A percentile compares a stretch with the other conserved stretches of the same genome.
Conservation (phyloP, 2,113 vertebrate genomes). For the Planiliza haematocheilus region DNA sequence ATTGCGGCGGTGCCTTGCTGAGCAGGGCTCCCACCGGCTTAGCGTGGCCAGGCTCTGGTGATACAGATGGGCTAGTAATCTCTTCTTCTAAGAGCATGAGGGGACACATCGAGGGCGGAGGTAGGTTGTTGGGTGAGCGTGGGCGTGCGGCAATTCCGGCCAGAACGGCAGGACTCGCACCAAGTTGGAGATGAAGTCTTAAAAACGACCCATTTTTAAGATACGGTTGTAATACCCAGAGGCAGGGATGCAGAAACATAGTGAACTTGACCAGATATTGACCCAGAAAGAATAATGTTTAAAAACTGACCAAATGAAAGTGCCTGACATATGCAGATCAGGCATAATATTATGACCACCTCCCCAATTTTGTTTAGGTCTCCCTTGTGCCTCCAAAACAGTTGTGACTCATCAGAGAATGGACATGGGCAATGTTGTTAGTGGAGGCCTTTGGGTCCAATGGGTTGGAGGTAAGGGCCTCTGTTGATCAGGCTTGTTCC, state of each 20-base stretch:
- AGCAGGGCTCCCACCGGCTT: conserved; percentile 79
- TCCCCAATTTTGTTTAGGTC: too few species aligned
- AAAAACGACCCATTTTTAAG: background rate
- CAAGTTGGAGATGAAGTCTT: background rate
- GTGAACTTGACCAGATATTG: too few species aligned
- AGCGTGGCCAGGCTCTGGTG: conserved; percentile 59
- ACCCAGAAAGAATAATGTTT: too few species aligned
- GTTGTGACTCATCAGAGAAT: too few species aligned
- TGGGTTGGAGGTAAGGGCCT: too few species aligned
- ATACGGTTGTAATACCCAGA: too few species aligned
- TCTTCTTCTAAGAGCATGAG: conserved; percentile 42
- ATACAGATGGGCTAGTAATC: conserved; percentile 83
- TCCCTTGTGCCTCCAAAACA: too few species aligned
- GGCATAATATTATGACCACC: too few species aligned
- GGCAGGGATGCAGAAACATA: background rate
- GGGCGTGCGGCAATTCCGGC: background rate
- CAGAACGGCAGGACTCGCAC: background rate
- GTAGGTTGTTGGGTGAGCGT: conserved; percentile 7
- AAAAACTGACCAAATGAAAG: background rate
- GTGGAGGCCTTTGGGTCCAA: too few species aligned
- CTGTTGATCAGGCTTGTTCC: too few species aligned
- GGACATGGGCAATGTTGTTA: too few species aligned
- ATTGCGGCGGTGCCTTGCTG: conserved; percentile 73
- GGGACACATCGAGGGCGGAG: conserved; percentile 31
- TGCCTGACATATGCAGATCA: background rate